These are phyloP conservation scores for Lepidonotus clava DNA, from an alignment of 2,888 invertebrate species.

Conservation along the genomic window DNA sequence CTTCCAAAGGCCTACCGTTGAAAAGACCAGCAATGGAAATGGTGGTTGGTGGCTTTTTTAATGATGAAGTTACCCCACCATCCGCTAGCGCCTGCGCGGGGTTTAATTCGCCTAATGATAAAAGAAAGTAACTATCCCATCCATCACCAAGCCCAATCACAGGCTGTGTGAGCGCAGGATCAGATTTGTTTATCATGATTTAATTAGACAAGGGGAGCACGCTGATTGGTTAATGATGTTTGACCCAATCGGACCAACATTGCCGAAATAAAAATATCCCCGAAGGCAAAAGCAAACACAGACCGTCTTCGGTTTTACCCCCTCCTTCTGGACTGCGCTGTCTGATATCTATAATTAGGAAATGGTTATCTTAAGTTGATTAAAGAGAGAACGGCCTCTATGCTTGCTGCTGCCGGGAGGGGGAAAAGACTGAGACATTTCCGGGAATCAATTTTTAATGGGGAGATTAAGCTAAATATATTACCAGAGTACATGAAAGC, in stretches of 20 bases:
- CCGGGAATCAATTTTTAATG: neutral
- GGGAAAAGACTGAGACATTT: neutral
- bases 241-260: neutral
- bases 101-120: neutral
- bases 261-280: neutral
- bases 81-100: neutral
- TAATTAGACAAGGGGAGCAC: neutral
- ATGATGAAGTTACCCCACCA: neutral
- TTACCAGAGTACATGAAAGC: neutral
- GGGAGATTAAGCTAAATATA: neutral
- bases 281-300: neutral
- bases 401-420: neutral
- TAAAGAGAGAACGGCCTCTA: neutral
- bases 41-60: no score
- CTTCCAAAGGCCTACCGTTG: no score
- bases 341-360: neutral
- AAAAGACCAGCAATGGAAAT: no score
- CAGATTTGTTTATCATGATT: constrained; percentile 31
- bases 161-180: neutral
- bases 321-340: no score
- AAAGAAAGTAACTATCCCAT: constrained; percentile 19
- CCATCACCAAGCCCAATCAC: neutral
- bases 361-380: neutral
- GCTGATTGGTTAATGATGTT: constrained; percentile 4
- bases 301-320: neutral